Percentiles rank a stretch among this genome's conserved stretches.
phyloP scores from a whole-genome alignment of 1,140 invertebrate genomes.

The Zaprionus ghesquierei region DNA sequence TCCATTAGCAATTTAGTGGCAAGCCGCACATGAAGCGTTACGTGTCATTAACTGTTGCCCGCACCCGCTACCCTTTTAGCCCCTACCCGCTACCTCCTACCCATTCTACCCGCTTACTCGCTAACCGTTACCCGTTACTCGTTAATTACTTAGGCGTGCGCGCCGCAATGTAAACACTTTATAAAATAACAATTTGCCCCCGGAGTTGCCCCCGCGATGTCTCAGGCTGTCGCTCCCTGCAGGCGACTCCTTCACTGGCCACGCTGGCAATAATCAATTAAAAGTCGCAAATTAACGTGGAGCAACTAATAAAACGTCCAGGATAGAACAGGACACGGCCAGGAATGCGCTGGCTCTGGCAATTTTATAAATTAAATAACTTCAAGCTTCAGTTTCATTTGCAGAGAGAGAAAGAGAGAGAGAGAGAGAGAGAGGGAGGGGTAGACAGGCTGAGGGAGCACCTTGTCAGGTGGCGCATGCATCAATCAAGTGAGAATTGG shows the following conservation, averaged over 20 bases:
- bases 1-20: constrained; percentile 32
- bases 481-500: constrained; percentile 80
- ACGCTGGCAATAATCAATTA: constrained; percentile 71
- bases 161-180: constrained; percentile 71
- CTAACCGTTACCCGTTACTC: constrained; percentile 48
- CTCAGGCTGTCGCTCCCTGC: background rate
- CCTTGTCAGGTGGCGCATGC: constrained; percentile 71
- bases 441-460: background rate
- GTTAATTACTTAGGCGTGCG: constrained; percentile 72
- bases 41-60: constrained; percentile 63
- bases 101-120: constrained; percentile 1
- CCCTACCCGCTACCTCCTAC: constrained; percentile 34
- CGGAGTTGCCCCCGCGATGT: constrained; percentile 4
- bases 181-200: constrained; percentile 67
- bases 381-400: constrained; percentile 54
- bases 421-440: background rate
- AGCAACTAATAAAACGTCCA: constrained; percentile 56
- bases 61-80: constrained; percentile 12
- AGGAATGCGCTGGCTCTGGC: constrained; percentile 42
- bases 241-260: constrained; percentile 2
- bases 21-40: constrained; percentile 35
- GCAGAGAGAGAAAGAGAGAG: background rate
- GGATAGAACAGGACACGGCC: constrained; percentile 32
- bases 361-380: constrained; percentile 81
- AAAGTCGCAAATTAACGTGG: constrained; percentile 72